A percentile compares a stretch with the other conserved stretches of the same genome.
Evolutionary conservation across 2,888 invertebrate genomes (phyloP).

Genomic region (Cosmia trapezina): DNA sequence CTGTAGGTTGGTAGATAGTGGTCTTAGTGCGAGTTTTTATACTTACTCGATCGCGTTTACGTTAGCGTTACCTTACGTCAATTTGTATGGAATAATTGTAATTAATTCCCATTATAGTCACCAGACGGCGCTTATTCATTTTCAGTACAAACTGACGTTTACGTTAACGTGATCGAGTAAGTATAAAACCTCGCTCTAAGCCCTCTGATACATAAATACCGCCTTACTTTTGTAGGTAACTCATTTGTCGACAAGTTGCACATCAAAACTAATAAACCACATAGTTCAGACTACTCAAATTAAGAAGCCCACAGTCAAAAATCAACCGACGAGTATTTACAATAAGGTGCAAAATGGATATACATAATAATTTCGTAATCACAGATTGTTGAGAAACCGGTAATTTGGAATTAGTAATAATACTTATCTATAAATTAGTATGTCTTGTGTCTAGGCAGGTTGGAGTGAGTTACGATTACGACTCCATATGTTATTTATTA

Average conservation of each 20-base stretch:
- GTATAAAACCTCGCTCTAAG: too few species aligned
- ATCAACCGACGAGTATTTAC: not conserved
- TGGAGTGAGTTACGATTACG: conserved; percentile 30
- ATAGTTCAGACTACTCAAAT: not conserved
- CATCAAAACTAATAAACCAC: conserved; percentile 8
- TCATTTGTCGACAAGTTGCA: not conserved
- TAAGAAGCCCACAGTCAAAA: not conserved
- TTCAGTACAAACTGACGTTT: too few species aligned
- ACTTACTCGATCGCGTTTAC: too few species aligned
- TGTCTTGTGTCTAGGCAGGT: conserved; percentile 9
- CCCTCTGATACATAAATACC: too few species aligned
- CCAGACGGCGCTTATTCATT: too few species aligned
- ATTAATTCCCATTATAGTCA: too few species aligned
- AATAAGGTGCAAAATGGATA: not conserved
- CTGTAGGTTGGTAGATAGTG: too few species aligned
- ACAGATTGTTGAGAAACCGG: conserved; percentile 7
- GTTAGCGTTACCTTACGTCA: too few species aligned
- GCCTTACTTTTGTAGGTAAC: too few species aligned
- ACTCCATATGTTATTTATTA: conserved; percentile 8
- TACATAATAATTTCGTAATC: conserved; percentile 28
- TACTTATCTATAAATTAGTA: conserved; percentile 24
- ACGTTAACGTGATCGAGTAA: too few species aligned
- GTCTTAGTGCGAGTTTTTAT: too few species aligned
- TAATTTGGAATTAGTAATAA: conserved; percentile 33
- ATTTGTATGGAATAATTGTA: too few species aligned